Conservation (phyloP, 2,113 vertebrate genomes). For the Cygnus atratus region DNA sequence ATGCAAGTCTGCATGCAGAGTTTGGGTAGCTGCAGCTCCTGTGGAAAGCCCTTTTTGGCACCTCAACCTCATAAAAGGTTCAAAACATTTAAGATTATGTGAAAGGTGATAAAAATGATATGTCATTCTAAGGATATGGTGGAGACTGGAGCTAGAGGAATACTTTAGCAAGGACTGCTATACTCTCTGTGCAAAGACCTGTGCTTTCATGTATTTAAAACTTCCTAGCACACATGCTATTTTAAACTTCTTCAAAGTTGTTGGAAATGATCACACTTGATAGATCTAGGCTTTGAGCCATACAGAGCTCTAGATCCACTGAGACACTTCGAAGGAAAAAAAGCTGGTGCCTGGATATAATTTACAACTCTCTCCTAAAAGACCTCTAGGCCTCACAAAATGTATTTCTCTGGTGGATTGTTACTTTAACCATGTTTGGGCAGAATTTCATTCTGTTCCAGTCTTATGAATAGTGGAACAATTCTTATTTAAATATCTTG, state of each 20-base stretch:
- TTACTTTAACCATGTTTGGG: background rate
- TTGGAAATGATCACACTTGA: background rate
- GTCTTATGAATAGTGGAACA: background rate
- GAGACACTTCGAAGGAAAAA: background rate
- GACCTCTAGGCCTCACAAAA: background rate
- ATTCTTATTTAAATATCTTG: background rate
- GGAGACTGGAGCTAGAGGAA: background rate
- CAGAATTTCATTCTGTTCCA: background rate
- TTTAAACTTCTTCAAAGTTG: background rate
- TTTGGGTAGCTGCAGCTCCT: background rate
- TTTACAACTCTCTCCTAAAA: background rate
- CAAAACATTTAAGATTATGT: background rate
- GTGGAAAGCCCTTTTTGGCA: background rate
- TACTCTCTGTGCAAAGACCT: background rate
- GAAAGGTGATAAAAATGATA: background rate
- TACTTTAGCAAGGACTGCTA: background rate
- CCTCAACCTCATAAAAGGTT: background rate
- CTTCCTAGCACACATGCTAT: background rate
- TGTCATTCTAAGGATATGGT: background rate
- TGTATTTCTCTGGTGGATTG: background rate
- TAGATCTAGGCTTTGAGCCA: background rate
- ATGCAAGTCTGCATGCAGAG: background rate
- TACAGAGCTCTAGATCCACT: background rate
- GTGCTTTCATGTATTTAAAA: background rate
- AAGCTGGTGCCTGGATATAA: background rate